phyloP scores from a whole-genome alignment of 1,140 invertebrate genomes.

The Eueides isabella region DNA sequence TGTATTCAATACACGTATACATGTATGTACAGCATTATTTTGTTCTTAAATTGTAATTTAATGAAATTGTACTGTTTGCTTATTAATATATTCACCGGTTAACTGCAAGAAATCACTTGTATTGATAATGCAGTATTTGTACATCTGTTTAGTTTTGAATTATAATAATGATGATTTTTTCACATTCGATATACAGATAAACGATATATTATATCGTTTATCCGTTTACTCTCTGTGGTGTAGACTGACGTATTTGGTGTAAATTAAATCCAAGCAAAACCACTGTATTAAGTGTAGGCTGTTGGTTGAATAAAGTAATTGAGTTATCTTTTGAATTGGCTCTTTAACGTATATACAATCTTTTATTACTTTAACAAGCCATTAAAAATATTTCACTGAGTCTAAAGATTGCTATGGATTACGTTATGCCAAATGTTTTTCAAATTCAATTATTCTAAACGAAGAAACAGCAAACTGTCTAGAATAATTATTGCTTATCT shows the following conservation, averaged over 20 bases:
- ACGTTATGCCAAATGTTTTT: background rate
- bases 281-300: too few species aligned
- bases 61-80: too few species aligned
- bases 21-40: too few species aligned
- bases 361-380: background rate
- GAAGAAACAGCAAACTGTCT: conserved; percentile 12
- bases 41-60: too few species aligned
- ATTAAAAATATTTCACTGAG: background rate
- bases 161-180: too few species aligned
- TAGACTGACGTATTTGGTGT: background rate
- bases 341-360: background rate
- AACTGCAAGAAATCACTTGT: too few species aligned
- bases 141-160: too few species aligned
- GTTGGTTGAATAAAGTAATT: too few species aligned
- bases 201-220: background rate
- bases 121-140: too few species aligned
- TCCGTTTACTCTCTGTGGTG: background rate
- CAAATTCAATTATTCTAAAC: conserved; percentile 24
- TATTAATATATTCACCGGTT: too few species aligned
- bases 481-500: background rate
- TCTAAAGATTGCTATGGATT: background rate
- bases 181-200: too few species aligned
- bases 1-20: too few species aligned
- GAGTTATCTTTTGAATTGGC: background rate
- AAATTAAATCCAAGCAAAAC: background rate